Base-by-base conservation (phyloP, 2,797 vertebrate genomes). In the Sebastes cheni region DNA sequence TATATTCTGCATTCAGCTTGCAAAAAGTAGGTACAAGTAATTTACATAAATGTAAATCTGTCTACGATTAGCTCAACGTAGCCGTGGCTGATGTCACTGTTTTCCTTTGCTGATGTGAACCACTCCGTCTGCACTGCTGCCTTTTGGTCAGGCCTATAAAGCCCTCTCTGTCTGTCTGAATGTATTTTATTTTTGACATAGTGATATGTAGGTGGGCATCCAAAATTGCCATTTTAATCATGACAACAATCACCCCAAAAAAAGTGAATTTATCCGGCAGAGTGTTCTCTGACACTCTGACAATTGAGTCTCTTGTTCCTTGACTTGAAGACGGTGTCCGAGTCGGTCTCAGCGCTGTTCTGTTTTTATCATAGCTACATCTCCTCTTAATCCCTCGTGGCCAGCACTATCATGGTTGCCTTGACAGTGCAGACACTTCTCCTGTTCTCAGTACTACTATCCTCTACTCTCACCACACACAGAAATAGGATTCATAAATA, bases 391-490 rank as follows among this genome's bases (percentile, higher is more conserved):
- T 91, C 89, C 86, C 86, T 64, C 2, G 32, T 79, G 62, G 79
- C 88, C 85, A 77, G 82, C 75, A 11, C 82, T 75, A 82, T 75
- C 66, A 36, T 69, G 79, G 91, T 82, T 89, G 86, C 88, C 85
- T 89, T 88, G 86, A 90, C 86, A 90, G 83, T 88, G 79, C 70
- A 67, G 79, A 89, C 76, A 85, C 82, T 77, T 87, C 27, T 9
- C 66, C 72, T 30, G 64, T 64, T 69, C 78, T 64, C 68, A 58
- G 18, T 30, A 22, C 54, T 59, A 39, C 77, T 61, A 29, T 58
- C 27, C 55, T 71, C 54, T 72, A 29, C 72, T 84, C 64, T 59
- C 62, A 29, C 65, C 34, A 16, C 56, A 67, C 39, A 75, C 39
- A 76, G 46, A 65, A 32, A 71, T 18, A 23, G 52, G 46, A 64